Conservation (phyloP, 2,113 vertebrate genomes). For the Gymnarchus niloticus region DNA sequence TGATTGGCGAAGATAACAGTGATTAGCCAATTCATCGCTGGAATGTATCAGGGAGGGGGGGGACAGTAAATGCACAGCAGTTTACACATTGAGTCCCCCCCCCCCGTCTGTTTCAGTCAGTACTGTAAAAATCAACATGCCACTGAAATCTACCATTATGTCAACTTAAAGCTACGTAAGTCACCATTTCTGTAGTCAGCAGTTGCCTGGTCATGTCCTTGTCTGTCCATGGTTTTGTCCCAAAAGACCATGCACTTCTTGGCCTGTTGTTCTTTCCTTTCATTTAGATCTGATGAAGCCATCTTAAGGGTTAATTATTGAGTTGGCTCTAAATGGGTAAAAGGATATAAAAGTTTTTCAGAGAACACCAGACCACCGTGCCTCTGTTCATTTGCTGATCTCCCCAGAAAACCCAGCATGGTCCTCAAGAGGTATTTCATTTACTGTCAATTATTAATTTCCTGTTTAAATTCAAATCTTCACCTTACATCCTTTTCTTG, state of each 20-base stretch:
- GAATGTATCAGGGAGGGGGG: not conserved
- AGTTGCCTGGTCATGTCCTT: not conserved
- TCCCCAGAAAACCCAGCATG: not conserved
- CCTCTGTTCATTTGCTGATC: not conserved
- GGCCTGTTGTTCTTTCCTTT: not conserved
- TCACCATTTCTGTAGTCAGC: not conserved
- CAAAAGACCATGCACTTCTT: too few species aligned
- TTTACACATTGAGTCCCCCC: not conserved
- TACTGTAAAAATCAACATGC: not conserved
- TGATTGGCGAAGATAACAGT: slow-evolving; percentile 1
- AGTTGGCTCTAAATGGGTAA: not conserved
- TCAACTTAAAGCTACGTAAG: not conserved
- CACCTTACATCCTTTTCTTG: slow-evolving; percentile 11
- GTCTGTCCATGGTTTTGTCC: not conserved
- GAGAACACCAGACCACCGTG: not conserved
- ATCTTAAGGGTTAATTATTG: not conserved
- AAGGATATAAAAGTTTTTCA: not conserved
- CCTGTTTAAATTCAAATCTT: slow-evolving; percentile 8
- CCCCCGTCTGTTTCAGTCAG: not conserved
- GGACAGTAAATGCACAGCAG: not conserved
- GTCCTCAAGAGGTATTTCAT: not conserved
- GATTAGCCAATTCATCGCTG: not conserved
- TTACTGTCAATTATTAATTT: slow-evolving; percentile 18
- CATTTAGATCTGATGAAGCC: not conserved
- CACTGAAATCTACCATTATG: not conserved